Base-by-base conservation (phyloP, 2,113 vertebrate species). In the Chamaetylas fuelleborni region DNA sequence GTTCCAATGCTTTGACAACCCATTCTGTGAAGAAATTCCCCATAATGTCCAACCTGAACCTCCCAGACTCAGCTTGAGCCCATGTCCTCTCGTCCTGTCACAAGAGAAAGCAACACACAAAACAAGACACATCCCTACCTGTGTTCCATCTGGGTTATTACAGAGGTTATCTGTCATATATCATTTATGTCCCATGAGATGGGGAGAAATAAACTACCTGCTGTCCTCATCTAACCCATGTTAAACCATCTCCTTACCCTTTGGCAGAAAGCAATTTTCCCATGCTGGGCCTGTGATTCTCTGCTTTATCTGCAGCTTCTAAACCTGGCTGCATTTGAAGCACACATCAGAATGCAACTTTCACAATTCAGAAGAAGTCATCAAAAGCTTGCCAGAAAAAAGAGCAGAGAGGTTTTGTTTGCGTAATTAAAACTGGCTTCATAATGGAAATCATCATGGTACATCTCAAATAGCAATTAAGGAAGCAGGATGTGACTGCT, bases 121-220 rank as follows among this genome's bases (percentile, higher is more conserved):
- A 83, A 48, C 51, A 31, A 78, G 38, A 29, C 33, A 40, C 2
- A 6, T 19, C 11, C 33, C 65, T 77, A 40, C 60, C 72, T 3
- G 2, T 25, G 47, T 18, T 69, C 61, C 40, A 40, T 36, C 36
- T n/a, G 71, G 60, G 20, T 53, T 45, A 58, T 93, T 81, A 80
- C 38, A 79, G 81, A 94, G 6, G 28, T 73, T 47, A 58, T 42
- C 61, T 50, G 45, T 48, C 81, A 88, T 93, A 40, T 43, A 93
- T 97, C 93, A 96, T 97, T 97, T 94, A 95, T 81, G 56, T 64
- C 38, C 50, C 38, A 51, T 84, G 73, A 97, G 79, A 93, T 18
- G 42, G 29, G 10, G 64, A 89, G n/a, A 97, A 97, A 95, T 86
- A 95, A 95, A 92, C 92, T 72, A 89, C 77, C 79, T 56, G 65